These are phyloP conservation scores for Elachura formosa DNA, from an alignment of 2,113 vertebrate species.

Conservation along the genomic window DNA sequence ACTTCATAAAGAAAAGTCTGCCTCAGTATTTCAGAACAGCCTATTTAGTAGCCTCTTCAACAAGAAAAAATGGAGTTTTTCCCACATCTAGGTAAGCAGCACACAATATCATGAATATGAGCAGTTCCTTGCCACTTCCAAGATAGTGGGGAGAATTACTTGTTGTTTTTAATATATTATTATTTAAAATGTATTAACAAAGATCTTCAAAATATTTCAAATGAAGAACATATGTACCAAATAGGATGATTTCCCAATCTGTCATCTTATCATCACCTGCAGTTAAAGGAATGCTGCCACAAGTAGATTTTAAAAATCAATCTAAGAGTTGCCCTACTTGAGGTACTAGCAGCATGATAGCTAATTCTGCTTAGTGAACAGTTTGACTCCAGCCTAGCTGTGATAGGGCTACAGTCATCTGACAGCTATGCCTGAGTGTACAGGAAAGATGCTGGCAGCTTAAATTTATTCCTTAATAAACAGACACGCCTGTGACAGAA, in stretches of 20 bases:
- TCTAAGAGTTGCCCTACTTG: not conserved
- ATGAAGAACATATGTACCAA: not conserved
- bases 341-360: not conserved
- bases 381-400: not conserved
- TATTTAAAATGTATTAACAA: not conserved
- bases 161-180: not conserved
- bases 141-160: not conserved
- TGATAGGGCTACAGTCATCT: not conserved
- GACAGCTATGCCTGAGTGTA: not conserved
- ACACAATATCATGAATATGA: not conserved
- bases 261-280: not conserved
- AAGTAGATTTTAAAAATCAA: not conserved
- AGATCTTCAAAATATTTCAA: not conserved
- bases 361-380: not conserved
- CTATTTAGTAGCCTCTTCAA: not conserved
- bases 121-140: not conserved
- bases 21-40: not conserved
- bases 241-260: not conserved
- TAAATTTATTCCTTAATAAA: not conserved
- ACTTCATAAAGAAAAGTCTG: not conserved
- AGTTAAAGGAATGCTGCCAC: not conserved
- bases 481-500: not conserved
- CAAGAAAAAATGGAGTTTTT: not conserved
- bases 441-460: not conserved
- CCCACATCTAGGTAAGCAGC: not conserved